Base-by-base conservation (phyloP, 2,888 invertebrate species). In the Dorcus parallelipipedus region DNA sequence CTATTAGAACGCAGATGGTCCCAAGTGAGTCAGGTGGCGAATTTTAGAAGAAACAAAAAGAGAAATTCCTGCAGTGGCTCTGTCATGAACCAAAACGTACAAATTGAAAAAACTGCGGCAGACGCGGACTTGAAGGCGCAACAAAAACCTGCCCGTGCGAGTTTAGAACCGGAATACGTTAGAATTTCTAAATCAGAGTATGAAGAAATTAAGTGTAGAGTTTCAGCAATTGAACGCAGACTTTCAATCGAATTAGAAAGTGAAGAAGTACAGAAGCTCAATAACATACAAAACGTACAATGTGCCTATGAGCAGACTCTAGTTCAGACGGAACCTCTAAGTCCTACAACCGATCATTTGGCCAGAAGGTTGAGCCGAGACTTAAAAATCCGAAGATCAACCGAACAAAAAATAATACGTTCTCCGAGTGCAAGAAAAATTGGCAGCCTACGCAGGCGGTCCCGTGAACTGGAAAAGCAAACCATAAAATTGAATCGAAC, bases 371-470 rank as follows among this genome's bases (percentile, higher is more conserved):
- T 91, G 43, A 88, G 89, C 67, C 84, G 85, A 69, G 90, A 90
- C 73, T 74, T 91, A 47, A 89, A 89, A 73, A 91, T 91, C 56
- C 79, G 90, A 57, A 84, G 86, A 47, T 88, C 86, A 58, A 81
- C 82, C 39, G 88, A 90, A 67, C 82, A 86, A 52, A 87, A 87
- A 70, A 83, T 90, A 6, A 88, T 91, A 60, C 79, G 90, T 63
- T 91, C 91, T 0, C 92, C 91, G 0, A 91, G 91, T 73, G 91
- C 90, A 1, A 81, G 91, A 52, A 91, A 90, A 81, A 92, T 91
- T 58, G 91, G 91, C 17, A 85, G 84, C 7, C 83, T 91, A 65
- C 79, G 90, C 69, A 81, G 91, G 49, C 80, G 89, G 52, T 91
- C 91, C 0, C 84, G 85, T 72, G 91, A 91, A 60, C 67, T 70